phyloP scores from a whole-genome alignment of 2,797 vertebrate genomes.

The Simalia tracyae region DNA sequence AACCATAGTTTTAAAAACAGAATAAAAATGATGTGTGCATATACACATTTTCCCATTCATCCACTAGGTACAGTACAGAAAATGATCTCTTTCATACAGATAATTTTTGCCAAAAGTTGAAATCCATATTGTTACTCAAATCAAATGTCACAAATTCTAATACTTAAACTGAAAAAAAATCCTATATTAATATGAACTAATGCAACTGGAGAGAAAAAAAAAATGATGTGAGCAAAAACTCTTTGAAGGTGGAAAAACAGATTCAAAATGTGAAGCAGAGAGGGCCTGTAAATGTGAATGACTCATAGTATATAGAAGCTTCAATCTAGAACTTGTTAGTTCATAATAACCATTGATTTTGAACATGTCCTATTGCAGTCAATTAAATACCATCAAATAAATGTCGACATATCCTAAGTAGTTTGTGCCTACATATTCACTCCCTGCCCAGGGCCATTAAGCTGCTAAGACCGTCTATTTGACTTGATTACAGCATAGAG shows the following conservation, averaged over 20 bases:
- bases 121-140: neutral
- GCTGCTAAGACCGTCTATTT: neutral
- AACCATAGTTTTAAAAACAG: neutral
- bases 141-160: neutral
- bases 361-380: neutral
- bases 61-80: neutral
- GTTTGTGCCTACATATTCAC: neutral
- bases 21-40: neutral
- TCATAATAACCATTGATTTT: neutral
- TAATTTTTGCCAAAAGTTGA: neutral
- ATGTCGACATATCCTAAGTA: neutral
- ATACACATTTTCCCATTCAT: neutral
- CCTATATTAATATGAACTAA: neutral
- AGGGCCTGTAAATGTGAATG: neutral
- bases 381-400: neutral
- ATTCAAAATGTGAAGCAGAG: neutral
- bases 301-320: neutral
- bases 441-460: neutral
- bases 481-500: neutral
- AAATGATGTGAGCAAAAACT: neutral
- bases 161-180: neutral
- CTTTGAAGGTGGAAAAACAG: neutral
- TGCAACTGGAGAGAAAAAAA: neutral
- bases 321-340: neutral
- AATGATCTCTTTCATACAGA: too few relatives aligned